Evolutionary conservation across 2,797 vertebrate genomes (phyloP).

Genomic region (Peromyscus attwateri): DNA sequence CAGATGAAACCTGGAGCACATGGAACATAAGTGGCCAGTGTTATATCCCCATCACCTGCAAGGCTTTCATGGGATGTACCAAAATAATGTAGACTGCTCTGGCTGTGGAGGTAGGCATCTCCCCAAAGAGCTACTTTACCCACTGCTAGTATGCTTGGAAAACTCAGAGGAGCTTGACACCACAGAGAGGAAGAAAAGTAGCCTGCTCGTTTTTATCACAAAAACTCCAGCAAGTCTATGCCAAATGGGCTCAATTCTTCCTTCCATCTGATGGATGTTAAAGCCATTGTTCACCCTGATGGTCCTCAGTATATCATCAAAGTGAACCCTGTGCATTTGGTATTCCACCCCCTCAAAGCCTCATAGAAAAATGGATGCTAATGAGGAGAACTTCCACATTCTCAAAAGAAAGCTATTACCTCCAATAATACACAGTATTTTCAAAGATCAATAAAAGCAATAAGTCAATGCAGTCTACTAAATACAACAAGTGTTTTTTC

Average conservation of each 20-base stretch:
- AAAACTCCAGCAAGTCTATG: conserved; percentile 75
- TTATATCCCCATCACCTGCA: background rate
- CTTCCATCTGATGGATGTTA: conserved; percentile 83
- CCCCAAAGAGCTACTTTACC: conserved; percentile 1
- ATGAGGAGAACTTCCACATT: conserved; percentile 82
- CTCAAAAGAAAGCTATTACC: conserved; percentile 83
- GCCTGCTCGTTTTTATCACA: conserved; percentile 73
- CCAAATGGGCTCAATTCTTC: conserved; percentile 82
- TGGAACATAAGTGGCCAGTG: background rate
- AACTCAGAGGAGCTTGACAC: conserved; percentile 80
- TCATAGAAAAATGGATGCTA: conserved; percentile 87
- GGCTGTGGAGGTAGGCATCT: background rate
- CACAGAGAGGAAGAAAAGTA: conserved; percentile 64
- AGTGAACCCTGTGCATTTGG: conserved; percentile 75
- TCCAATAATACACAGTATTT: conserved; percentile 79
- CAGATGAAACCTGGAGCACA: background rate
- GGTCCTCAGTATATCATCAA: conserved; percentile 83
- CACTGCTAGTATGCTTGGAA: background rate
- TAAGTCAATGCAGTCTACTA: conserved; percentile 85
- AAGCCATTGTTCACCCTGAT: conserved; percentile 87
- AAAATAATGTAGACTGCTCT: background rate
- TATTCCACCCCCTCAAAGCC: conserved; percentile 84
- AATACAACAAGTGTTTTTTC: conserved; percentile 76
- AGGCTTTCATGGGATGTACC: background rate
- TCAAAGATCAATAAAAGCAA: conserved; percentile 82